A percentile compares a stretch with the other conserved stretches of the same genome.
These are phyloP conservation scores for Scolopax mira DNA, from an alignment of 2,113 vertebrate genomes.

Conservation along the genomic window DNA sequence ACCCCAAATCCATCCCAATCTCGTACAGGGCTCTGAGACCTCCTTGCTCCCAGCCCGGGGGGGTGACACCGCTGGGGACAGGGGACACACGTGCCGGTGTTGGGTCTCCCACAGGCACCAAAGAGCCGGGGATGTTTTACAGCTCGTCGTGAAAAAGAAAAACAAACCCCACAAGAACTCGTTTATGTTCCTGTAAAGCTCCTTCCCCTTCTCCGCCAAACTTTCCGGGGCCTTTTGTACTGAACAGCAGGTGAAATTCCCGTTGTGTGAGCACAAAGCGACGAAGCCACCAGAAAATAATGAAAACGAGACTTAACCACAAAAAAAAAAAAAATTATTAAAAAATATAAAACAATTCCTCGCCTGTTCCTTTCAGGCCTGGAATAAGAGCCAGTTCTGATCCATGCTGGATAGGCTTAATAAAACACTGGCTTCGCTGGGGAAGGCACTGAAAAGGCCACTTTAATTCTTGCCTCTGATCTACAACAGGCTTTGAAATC, in stretches of 20 bases:
- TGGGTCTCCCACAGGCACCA: background rate
- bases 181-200: background rate
- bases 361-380: conserved; percentile 14
- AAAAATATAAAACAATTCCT: background rate
- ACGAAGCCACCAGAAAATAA: background rate
- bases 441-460: background rate
- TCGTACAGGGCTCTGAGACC: background rate
- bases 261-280: conserved; percentile 12
- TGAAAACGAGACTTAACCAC: background rate
- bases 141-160: background rate
- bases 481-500: background rate
- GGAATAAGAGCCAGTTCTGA: background rate
- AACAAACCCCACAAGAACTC: background rate
- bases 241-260: conserved; percentile 49
- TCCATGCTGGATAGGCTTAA: background rate
- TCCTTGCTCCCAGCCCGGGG: background rate
- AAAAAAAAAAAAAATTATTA: background rate
- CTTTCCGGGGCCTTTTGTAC: conserved; percentile 46
- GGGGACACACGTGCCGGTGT: accelerated
- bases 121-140: background rate
- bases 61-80: background rate
- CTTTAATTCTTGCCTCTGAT: conserved; percentile 2
- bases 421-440: background rate
- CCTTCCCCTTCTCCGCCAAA: background rate
- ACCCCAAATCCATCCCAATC: background rate